Base-by-base conservation (phyloP, 37 sponge, comb jelly and placozoan species). In the Agelas oroides region DNA sequence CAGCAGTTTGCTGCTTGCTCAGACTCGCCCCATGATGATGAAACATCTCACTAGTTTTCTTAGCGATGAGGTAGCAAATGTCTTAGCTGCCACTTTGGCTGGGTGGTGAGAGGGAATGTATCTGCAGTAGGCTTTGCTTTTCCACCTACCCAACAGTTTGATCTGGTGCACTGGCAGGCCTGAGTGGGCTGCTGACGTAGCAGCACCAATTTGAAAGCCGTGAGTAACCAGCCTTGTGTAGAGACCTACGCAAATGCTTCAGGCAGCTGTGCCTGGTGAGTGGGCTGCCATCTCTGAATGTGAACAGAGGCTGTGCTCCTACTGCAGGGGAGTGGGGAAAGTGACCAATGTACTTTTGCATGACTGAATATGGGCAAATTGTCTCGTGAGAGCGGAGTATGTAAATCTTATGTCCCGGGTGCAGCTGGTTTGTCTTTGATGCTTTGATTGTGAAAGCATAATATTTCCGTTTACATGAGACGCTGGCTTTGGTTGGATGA, bases 391-490 rank as follows among this genome's bases (percentile, higher is more conserved):
- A 19, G 58, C 58, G 58, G 17, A 56, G n/a, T n/a, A n/a, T n/a
- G n/a, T 25, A 53, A 33, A 80, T 67, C 28, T 46, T 80, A 53
- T 36, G 34, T 25, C 80, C 80, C 8, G 33, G 25, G 53, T 53
- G 36, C 28, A 80, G 69, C 35, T 80, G 80, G 69, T 80, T 69
- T 21, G 80, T 80, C 39, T 80, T 80, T 23, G 80, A 80, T 58
- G 58, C 53, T 13, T 46, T 46, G 58, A 74, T n/a, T n/a, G n/a
- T n/a, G n/a, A n/a, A n/a, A n/a, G n/a, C n/a, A n/a, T n/a, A n/a
- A n/a, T n/a, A n/a, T n/a, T n/a, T n/a, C n/a, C n/a, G 24, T n/a
- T 56, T 19, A 56, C 58, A 56, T 56, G 58, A 15, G 58, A 56
- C 17, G 15, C 17, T 15, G 17, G 18, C 18, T 18, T 19, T 56